A percentile compares a stretch with the other conserved stretches of the same genome.
Evolutionary conservation across 1,140 invertebrate species (phyloP).

Genomic region (Cheumatopsyche charites): DNA sequence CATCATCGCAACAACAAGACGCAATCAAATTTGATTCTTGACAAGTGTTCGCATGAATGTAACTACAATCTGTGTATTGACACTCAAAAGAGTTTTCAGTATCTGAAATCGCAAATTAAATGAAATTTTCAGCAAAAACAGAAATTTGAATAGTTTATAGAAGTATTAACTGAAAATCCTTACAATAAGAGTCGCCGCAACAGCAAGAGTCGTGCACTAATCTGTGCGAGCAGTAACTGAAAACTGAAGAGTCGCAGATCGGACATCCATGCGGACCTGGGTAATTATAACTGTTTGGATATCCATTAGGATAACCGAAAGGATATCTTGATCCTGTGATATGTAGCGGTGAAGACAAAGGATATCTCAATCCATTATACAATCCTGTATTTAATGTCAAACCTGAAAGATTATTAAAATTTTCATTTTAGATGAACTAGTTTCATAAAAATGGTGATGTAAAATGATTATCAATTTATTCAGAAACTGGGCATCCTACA

Average conservation of each 20-base stretch:
- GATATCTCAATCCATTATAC: not conserved
- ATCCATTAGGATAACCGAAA: not conserved
- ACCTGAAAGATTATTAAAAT: slow-evolving; percentile 5
- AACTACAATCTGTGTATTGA: slow-evolving; percentile 70
- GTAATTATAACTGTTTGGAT: slow-evolving; percentile 9
- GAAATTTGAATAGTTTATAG: not conserved
- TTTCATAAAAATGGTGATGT: too few relatives aligned
- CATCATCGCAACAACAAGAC: slow-evolving; percentile 72
- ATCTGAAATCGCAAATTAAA: slow-evolving; percentile 47
- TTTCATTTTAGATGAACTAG: not conserved
- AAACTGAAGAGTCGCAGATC: slow-evolving; percentile 75
- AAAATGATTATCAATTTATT: too few relatives aligned
- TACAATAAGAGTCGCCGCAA: slow-evolving; percentile 66
- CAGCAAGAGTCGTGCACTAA: slow-evolving; percentile 77
- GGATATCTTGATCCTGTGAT: not conserved
- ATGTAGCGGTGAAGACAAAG: not conserved
- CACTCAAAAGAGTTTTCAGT: slow-evolving; percentile 65
- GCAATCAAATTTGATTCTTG: slow-evolving; percentile 73
- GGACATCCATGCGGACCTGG: slow-evolving; percentile 61
- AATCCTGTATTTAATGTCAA: not conserved
- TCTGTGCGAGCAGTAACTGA: slow-evolving; percentile 75
- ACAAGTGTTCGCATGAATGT: slow-evolving; percentile 76
- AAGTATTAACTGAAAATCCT: too few relatives aligned
- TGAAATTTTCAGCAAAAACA: not conserved
- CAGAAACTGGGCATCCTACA: too few relatives aligned